Evolutionary conservation across 2,113 vertebrate genomes (phyloP), one percentile per base, ranked within the genome.

Genomic region (Beaufortia kweichowensis): DNA sequence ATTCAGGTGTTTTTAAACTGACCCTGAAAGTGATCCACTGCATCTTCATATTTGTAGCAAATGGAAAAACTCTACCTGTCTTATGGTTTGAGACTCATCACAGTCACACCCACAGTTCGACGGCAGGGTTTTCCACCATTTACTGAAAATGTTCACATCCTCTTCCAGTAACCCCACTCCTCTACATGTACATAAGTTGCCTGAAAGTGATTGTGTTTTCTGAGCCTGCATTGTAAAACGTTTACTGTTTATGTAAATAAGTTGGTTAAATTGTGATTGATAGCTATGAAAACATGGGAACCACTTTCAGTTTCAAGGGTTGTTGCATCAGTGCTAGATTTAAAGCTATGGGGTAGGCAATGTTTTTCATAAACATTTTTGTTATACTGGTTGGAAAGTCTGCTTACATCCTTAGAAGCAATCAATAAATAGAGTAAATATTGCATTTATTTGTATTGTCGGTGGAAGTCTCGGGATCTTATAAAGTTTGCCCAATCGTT

Each of bases 101-200:
- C 85, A 82, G 80, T 85, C 88, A 85, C 87, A 76, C 74, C 79
- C 78, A 80, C 82, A 84, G 43, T 81, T 75, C 79, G 83, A 87
- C 82, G 84, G 68, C 83, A 88, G 88, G 86, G 86, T 85, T 86
- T 90, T 89, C 90, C 83, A 82, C 79, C 81, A 75, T 80, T 75
- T 84, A 84, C 82, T 80, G 76, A 82, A 82, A 86, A 46, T 62
- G 24, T 55, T 53, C 35, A 35, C 65, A 56, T 75, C 50, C 60
- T 23, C 75, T 91, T 90, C 87, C 88, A 86, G 90, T 86, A 91
- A 91, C 28, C 63, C 48, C 39, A 26, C 74, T 72, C 60, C 59
- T 21, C 63, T 77, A 28, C 28, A 48, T n/a, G 26, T 46, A 50
- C 71, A 76, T 86, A 53, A 82, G 63, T 75, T 57, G 12, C 9